Percentiles rank a stretch among this genome's conserved stretches.
These are phyloP conservation scores for Saimiri boliviensis DNA, from an alignment of 2,113 vertebrate species.

Conservation along the genomic window DNA sequence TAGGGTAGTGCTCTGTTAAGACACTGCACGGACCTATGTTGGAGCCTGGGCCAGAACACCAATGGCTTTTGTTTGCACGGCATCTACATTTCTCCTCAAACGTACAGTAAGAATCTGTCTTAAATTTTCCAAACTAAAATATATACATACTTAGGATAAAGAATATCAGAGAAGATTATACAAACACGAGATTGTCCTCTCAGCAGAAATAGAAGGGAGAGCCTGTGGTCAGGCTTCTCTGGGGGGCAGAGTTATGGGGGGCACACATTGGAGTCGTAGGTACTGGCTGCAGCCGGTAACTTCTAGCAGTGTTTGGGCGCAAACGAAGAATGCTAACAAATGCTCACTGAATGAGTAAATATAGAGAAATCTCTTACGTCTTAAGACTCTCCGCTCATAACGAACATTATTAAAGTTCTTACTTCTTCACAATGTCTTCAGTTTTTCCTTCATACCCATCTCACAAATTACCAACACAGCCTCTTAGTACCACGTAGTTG, in stretches of 20 bases:
- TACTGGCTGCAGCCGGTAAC: neutral
- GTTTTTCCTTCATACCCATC: neutral
- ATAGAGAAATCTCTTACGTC: neutral
- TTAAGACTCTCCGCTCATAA: neutral
- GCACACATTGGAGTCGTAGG: neutral
- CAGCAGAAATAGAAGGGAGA: neutral
- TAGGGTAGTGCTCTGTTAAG: neutral
- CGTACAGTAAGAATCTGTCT: neutral
- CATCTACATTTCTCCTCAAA: neutral
- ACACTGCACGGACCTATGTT: neutral
- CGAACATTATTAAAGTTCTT: neutral
- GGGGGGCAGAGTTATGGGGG: neutral
- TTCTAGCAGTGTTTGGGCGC: neutral
- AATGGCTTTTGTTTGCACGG: neutral
- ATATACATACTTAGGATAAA: neutral
- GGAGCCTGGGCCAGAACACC: neutral
- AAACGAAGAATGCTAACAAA: neutral
- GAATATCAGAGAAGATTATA: neutral
- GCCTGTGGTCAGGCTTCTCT: neutral
- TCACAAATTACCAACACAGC: neutral
- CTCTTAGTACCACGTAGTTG: neutral
- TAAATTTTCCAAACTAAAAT: slow-evolving; percentile 28
- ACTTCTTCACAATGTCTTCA: neutral
- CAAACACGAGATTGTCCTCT: neutral
- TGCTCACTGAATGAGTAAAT: neutral